Evolutionary conservation across 2,797 vertebrate genomes (phyloP).

Genomic region (Paguma larvata): DNA sequence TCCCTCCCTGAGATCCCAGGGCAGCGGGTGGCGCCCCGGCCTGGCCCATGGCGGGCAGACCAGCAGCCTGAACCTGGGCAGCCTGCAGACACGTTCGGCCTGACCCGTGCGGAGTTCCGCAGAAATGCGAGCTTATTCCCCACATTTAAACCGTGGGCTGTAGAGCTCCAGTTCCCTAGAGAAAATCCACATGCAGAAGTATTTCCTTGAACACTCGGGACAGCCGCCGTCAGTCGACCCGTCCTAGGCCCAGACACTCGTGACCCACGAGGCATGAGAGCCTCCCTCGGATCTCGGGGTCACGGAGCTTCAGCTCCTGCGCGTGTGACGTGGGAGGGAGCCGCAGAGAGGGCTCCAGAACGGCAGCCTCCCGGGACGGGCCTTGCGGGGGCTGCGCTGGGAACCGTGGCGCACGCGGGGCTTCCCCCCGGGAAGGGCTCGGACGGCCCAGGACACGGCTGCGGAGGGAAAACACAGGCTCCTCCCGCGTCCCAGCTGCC

Average conservation of each 20-base stretch:
- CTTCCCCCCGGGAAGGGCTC: background rate
- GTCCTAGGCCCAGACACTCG: background rate
- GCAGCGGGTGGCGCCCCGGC: background rate
- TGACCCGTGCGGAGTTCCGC: background rate
- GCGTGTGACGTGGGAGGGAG: too few relatives aligned
- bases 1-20: background rate
- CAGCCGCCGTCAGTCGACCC: background rate
- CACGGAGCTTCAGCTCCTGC: too few relatives aligned
- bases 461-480: accelerated
- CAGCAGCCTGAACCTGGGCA: background rate
- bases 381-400: background rate
- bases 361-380: too few relatives aligned
- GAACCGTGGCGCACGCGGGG: too few relatives aligned
- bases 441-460: background rate
- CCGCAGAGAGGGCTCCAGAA: too few relatives aligned
- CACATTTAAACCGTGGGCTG: too few relatives aligned
- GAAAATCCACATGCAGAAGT: background rate
- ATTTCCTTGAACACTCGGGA: background rate
- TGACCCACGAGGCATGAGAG: background rate
- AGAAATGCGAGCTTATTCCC: background rate
- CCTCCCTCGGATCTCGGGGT: background rate
- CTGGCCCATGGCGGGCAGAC: background rate
- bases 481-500: background rate
- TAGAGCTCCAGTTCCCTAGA: background rate
- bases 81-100: accelerated